phyloP scores from a whole-genome alignment of 2,113 vertebrate genomes.

The Machaerirhynchus nigripectus region DNA sequence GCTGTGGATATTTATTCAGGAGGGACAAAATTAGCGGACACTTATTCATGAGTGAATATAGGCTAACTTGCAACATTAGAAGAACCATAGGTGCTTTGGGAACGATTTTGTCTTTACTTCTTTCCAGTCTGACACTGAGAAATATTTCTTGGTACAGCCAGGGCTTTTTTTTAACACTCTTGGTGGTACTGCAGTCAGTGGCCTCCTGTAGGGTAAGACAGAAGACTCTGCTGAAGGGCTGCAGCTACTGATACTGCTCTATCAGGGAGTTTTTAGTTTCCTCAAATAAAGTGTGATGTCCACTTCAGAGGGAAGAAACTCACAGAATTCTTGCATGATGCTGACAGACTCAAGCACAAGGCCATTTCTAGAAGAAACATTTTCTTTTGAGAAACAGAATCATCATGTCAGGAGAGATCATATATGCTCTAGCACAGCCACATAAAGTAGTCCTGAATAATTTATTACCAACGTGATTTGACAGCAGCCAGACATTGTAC shows the following conservation, averaged over 20 bases:
- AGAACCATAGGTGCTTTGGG: accelerated
- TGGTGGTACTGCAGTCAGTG: background rate
- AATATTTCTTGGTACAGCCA: background rate
- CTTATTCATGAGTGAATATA: background rate
- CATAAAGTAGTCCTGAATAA: background rate
- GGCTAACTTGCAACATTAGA: background rate
- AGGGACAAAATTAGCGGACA: background rate
- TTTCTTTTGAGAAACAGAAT: background rate
- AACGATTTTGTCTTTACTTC: background rate
- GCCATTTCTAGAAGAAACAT: background rate
- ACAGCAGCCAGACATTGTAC: background rate
- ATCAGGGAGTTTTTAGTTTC: background rate
- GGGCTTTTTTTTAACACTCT: background rate
- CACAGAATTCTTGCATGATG: background rate
- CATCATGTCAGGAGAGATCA: background rate
- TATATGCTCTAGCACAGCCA: background rate
- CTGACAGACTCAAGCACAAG: background rate
- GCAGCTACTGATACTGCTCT: background rate
- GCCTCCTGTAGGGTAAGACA: background rate
- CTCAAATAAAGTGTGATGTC: background rate
- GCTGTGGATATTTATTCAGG: background rate
- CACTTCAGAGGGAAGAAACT: background rate
- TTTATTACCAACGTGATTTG: background rate
- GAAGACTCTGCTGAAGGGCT: background rate
- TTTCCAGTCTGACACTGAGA: background rate